phyloP scores from a whole-genome alignment of 30 jellyfish, hydroid and myxozoan genomes.

The Cassiopea andromeda region DNA sequence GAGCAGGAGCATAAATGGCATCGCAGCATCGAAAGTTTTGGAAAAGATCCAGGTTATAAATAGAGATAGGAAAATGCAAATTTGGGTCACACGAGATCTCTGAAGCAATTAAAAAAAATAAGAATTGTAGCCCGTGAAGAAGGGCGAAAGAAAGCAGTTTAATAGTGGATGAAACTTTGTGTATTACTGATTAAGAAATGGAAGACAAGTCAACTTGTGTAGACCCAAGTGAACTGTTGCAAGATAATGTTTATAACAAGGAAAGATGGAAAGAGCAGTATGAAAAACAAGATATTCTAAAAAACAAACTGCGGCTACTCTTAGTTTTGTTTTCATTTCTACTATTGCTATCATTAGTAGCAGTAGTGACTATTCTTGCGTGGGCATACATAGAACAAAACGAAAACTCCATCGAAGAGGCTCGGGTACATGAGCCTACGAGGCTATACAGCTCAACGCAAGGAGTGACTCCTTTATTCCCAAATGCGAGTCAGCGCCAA shows the following conservation, averaged over 20 bases:
- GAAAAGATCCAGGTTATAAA: too few relatives aligned
- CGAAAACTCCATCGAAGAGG: constrained; percentile 22
- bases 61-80: too few relatives aligned
- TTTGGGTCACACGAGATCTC: too few relatives aligned
- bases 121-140: too few relatives aligned
- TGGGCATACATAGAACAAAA: constrained; percentile 74
- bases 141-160: too few relatives aligned
- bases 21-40: too few relatives aligned
- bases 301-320: constrained; percentile 38
- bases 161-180: not conserved
- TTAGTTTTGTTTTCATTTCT: constrained; percentile 41
- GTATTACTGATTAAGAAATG: not conserved
- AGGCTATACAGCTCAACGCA: constrained; percentile 64
- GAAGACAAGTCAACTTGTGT: constrained; percentile 42
- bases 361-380: constrained; percentile 57
- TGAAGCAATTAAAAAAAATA: too few relatives aligned
- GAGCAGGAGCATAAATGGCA: too few relatives aligned
- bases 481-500: not conserved
- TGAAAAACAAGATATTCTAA: constrained; percentile 19
- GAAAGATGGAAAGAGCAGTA: constrained; percentile 19
- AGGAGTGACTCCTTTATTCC: not conserved
- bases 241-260: not conserved
- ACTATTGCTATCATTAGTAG: constrained; percentile 42
- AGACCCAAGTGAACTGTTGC: constrained; percentile 16
- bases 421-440: constrained; percentile 56